Evolutionary conservation across 2,797 vertebrate genomes (phyloP), one percentile per base, ranked within the genome.

Genomic region (Nothura maculosa): DNA sequence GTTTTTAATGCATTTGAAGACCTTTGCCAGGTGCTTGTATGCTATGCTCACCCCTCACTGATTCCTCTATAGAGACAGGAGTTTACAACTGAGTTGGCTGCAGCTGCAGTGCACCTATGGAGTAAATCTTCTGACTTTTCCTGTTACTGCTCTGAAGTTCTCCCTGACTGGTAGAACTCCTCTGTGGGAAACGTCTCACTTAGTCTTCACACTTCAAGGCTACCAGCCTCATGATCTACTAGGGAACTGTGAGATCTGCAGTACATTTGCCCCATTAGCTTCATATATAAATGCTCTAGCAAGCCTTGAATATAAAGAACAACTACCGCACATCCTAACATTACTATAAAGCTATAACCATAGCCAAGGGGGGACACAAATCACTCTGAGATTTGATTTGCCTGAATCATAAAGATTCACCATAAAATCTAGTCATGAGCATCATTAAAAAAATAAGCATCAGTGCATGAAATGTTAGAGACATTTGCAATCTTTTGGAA

Each of bases 371-470:
- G 18, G 7, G 5, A 50, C 34, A 89, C 69, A 94, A 94, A 94
- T 93, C 92, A 89, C 79, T 89, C 66, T 69, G 40, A 73, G 79
- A 89, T 87, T 94, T 94, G 93, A 94, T 92, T 83, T 95, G 66
- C 80, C 34, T 69, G 81, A 92, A 92, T 92, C 94, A 85, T 92
- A 94, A 96, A 94, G 52, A 84, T 86, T 88, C 74, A 67, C 64
- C 75, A 81, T 88, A 91, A 95, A 96, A 86, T 70, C 48, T 84
- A 91, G 90, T 93, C 95, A 96, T 67, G 52, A 96, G 67, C 40
- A 43, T 86, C 22, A 0, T 96, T 94, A 42, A 92, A 92, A 63
- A 92, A 88, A 73, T 67, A 81, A 93, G 78, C 90, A 91, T 86
- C 61, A 86, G 78, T 90, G 77, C 83, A 86, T 91, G 67, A 93